These are phyloP conservation scores for Yponomeuta sedellus DNA, from an alignment of 2,888 invertebrate species.

Conservation along the genomic window DNA sequence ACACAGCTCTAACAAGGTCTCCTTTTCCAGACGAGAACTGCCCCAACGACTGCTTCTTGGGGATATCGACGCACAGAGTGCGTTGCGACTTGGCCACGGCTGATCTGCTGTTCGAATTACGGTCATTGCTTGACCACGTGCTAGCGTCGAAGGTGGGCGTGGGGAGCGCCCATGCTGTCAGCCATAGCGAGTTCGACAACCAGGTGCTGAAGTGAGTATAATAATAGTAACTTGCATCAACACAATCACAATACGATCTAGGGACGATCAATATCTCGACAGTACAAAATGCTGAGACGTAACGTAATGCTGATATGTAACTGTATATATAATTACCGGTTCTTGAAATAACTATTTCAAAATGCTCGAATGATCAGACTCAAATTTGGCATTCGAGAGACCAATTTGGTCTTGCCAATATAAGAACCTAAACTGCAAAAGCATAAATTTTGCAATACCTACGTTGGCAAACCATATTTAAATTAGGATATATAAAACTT, in stretches of 20 bases:
- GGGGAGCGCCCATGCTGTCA: conserved; percentile 25
- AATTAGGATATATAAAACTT: too few species aligned
- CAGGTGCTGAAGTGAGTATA: conserved; percentile 54
- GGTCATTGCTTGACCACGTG: conserved; percentile 54
- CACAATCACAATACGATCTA: not conserved
- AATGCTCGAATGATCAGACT: too few species aligned
- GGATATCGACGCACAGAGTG: conserved; percentile 46
- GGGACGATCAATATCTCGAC: not conserved
- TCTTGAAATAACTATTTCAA: too few species aligned
- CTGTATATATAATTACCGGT: too few species aligned
- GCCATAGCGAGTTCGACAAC: conserved; percentile 46
- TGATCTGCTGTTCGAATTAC: conserved; percentile 42
- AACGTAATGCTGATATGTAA: too few species aligned
- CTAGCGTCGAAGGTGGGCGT: conserved; percentile 49
- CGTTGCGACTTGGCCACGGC: conserved; percentile 45
- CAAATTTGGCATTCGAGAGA: too few species aligned
- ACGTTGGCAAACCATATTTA: too few species aligned
- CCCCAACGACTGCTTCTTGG: conserved; percentile 36
- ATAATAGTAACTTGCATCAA: conserved; percentile 16
- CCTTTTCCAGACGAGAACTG: conserved; percentile 24
- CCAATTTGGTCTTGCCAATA: too few species aligned
- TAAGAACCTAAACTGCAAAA: too few species aligned
- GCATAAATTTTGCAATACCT: too few species aligned
- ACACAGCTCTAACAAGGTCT: too few species aligned
- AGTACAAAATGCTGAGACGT: too few species aligned